A percentile compares a stretch with the other conserved stretches of the same genome.
Evolutionary conservation across 2,113 vertebrate species (phyloP).

Genomic region (Heteronetta atricapilla): DNA sequence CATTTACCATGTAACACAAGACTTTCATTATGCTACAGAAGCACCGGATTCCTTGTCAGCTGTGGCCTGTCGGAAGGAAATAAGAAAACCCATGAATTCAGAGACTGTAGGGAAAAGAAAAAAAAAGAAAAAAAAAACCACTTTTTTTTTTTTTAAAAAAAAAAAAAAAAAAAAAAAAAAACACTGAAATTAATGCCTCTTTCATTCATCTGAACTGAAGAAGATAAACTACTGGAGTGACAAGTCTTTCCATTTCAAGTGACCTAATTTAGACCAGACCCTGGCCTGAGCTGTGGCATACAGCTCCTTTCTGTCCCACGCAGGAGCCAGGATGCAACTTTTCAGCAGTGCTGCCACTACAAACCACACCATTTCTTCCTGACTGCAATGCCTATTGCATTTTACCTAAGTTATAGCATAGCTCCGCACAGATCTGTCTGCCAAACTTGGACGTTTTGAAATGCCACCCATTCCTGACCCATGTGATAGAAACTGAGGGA

Average conservation of each 20-base stretch:
- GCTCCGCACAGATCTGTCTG: background rate
- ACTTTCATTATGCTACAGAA: constrained; percentile 58
- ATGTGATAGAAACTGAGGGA: background rate
- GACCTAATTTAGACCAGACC: background rate
- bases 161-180: accelerated
- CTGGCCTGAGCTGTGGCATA: background rate
- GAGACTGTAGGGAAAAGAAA: background rate
- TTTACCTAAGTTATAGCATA: background rate
- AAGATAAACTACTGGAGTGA: background rate
- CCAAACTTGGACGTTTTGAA: background rate
- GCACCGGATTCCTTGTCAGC: background rate
- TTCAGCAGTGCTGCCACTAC: background rate
- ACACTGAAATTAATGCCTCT: background rate
- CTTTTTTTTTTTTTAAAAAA: too few species aligned
- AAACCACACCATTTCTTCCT: background rate
- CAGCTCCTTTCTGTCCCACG: background rate
- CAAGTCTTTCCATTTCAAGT: background rate
- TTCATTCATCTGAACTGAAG: background rate
- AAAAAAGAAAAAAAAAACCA: background rate
- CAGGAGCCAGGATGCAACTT: background rate
- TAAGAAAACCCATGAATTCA: constrained; percentile 49
- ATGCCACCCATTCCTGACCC: background rate
- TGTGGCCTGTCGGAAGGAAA: constrained; percentile 37
- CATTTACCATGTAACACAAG: background rate
- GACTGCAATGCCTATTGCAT: background rate